Evolutionary conservation across 2,113 vertebrate genomes (phyloP).

Genomic region (Polypterus bichir): DNA sequence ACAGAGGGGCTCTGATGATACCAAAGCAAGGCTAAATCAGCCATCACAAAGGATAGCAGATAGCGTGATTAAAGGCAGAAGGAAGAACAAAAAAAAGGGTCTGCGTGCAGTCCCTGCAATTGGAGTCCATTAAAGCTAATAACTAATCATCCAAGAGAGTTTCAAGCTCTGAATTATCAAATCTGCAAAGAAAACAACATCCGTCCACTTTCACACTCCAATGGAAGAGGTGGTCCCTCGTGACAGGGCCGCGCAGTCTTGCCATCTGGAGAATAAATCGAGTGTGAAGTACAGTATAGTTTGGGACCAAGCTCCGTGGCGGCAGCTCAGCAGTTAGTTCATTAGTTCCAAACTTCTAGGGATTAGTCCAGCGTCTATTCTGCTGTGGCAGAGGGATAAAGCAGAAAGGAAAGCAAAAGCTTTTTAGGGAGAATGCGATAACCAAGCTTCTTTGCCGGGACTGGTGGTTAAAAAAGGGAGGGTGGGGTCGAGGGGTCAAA

Average conservation of each 20-base stretch:
- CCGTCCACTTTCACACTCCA: slow-evolving; percentile 83
- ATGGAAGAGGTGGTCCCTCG: slow-evolving; percentile 81
- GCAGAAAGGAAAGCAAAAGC: slow-evolving; percentile 47
- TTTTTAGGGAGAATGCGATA: slow-evolving; percentile 34
- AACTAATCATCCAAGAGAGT: slow-evolving; percentile 49
- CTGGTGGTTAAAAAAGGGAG: no score
- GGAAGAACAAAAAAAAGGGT: slow-evolving; percentile 24
- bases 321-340: slow-evolving; percentile 95
- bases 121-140: slow-evolving; percentile 53
- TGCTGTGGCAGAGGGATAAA: slow-evolving; percentile 62
- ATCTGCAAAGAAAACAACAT: slow-evolving; percentile 75
- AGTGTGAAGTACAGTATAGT: slow-evolving; percentile 99
- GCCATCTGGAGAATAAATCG: slow-evolving; percentile 99
- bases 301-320: slow-evolving; percentile 93
- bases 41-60: slow-evolving; percentile 23
- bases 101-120: slow-evolving; percentile 25
- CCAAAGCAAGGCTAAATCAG: slow-evolving; percentile 28
- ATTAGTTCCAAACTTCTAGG: slow-evolving; percentile 97
- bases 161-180: slow-evolving; percentile 55
- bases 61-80: slow-evolving; percentile 35
- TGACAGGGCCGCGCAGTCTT: slow-evolving; percentile 69
- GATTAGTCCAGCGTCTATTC: slow-evolving; percentile 82
- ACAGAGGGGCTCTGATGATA: slow-evolving; percentile 30
- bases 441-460: slow-evolving; percentile 14
- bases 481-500: neutral